These are phyloP conservation scores for Limenitis camilla DNA, from an alignment of 2,888 invertebrate genomes.

Conservation along the genomic window DNA sequence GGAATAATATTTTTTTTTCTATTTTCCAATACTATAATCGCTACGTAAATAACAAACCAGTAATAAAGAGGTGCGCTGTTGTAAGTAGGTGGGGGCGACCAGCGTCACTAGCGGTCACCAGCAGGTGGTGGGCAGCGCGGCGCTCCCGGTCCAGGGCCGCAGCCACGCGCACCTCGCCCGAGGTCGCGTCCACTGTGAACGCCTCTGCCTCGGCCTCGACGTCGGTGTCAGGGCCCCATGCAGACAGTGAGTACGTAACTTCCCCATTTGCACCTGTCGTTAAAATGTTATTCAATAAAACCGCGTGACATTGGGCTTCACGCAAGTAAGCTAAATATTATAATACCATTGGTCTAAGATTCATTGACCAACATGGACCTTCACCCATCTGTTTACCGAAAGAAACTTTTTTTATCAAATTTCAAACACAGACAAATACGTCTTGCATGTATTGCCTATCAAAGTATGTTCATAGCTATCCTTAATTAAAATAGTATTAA, in stretches of 20 bases:
- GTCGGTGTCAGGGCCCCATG: conserved; percentile 57
- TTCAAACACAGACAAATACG: no score
- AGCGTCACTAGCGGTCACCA: conserved; percentile 86
- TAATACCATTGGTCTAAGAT: no score
- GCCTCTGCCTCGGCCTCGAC: conserved; percentile 64
- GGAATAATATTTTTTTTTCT: no score
- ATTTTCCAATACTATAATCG: no score
- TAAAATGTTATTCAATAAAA: background rate
- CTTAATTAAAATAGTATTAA: no score
- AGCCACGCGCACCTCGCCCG: conserved; percentile 85
- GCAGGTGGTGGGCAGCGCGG: conserved; percentile 81
- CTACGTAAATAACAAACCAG: conserved; percentile 64
- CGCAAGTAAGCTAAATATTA: no score
- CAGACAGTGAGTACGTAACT: conserved; percentile 80
- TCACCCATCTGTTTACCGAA: no score
- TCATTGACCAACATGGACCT: no score
- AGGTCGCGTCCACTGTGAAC: conserved; percentile 84
- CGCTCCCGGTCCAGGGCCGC: conserved; percentile 88
- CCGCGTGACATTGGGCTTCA: no score
- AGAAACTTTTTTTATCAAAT: no score
- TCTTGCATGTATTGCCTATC: no score
- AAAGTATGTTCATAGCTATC: no score
- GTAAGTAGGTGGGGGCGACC: conserved; percentile 88
- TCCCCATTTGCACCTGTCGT: conserved; percentile 76
- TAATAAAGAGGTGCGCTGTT: conserved; percentile 88